Conservation (phyloP, 2,113 vertebrate species). For the Cryptotis parvus region DNA sequence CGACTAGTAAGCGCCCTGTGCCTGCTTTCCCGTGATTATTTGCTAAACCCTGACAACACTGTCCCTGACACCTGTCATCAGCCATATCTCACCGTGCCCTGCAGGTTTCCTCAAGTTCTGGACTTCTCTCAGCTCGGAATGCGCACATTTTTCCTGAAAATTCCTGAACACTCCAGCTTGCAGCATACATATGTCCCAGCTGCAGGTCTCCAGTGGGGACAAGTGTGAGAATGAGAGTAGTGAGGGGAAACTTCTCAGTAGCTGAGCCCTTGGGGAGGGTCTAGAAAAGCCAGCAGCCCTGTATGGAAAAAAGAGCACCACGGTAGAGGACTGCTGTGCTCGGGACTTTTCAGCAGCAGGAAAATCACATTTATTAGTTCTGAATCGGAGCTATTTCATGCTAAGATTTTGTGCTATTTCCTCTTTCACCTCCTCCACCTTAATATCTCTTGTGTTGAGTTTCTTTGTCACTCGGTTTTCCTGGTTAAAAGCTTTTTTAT, state of each 20-base stretch:
- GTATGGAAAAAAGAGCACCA: not conserved
- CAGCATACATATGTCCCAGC: not conserved
- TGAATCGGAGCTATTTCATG: not conserved
- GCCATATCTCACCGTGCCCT: not conserved
- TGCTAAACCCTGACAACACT: conserved; percentile 11
- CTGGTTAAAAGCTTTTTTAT: conserved; percentile 35
- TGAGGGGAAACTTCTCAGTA: not conserved
- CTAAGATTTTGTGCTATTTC: conserved; percentile 44
- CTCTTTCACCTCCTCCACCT: not conserved
- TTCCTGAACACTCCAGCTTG: conserved; percentile 22
- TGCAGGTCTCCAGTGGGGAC: not conserved
- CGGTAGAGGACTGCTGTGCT: not conserved
- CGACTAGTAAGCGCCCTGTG: not conserved
- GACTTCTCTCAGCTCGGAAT: conserved; percentile 4
- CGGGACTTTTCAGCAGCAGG: conserved; percentile 14
- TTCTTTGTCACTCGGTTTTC: conserved; percentile 41
- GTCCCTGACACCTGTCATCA: conserved; percentile 49
- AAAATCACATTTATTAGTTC: not conserved
- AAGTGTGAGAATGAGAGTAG: not conserved
- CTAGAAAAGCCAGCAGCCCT: not conserved
- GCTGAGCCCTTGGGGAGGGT: not conserved
- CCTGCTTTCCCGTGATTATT: conserved; percentile 1
- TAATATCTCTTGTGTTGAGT: conserved; percentile 38
- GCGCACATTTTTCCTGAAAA: conserved; percentile 43
- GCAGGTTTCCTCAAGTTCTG: conserved; percentile 41